Percentiles rank a stretch among this genome's conserved stretches.
Evolutionary conservation across 2,888 invertebrate genomes (phyloP).

Genomic region (Drosophila emarginata): DNA sequence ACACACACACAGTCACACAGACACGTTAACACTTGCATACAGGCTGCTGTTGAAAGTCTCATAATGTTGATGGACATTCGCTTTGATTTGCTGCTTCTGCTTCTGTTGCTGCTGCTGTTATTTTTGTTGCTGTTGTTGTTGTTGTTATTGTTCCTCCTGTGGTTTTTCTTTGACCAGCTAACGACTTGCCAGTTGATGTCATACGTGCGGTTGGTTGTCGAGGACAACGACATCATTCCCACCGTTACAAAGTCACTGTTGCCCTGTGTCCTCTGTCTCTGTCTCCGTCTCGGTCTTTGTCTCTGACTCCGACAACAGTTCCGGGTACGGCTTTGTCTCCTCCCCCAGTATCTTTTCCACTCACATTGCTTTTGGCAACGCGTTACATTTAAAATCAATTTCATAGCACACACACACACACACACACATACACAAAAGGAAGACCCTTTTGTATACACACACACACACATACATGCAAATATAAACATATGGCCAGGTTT

Average conservation of each 20-base stretch:
- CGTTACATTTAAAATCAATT: slow-evolving; percentile 72
- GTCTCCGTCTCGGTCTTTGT: neutral
- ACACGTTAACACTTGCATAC: slow-evolving; percentile 14
- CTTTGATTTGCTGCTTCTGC: slow-evolving; percentile 65
- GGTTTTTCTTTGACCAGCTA: slow-evolving; percentile 54
- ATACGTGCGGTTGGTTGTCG: slow-evolving; percentile 50
- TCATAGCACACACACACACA: slow-evolving; percentile 31
- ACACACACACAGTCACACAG: slow-evolving; percentile 25
- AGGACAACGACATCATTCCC: slow-evolving; percentile 50
- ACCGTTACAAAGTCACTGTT: slow-evolving; percentile 33
- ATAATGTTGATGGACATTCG: slow-evolving; percentile 76
- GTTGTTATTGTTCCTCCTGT: slow-evolving; percentile 29
- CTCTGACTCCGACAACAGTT: slow-evolving; percentile 6
- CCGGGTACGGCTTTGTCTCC: neutral
- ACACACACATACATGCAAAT: slow-evolving; percentile 45
- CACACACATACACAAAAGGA: slow-evolving; percentile 4
- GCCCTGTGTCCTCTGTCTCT: slow-evolving; percentile 21
- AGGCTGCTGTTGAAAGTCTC: slow-evolving; percentile 55
- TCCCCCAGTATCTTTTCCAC: slow-evolving; percentile 27
- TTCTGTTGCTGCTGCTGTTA: neutral
- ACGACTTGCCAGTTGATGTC: slow-evolving; percentile 75
- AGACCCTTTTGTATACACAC: slow-evolving; percentile 9
- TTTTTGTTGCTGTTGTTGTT: slow-evolving; percentile 14
- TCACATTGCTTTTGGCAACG: slow-evolving; percentile 56
- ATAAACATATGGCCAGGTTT: slow-evolving; percentile 47